phyloP scores from a whole-genome alignment of 2,888 invertebrate species.

The Drosophila parthenogenetica region DNA sequence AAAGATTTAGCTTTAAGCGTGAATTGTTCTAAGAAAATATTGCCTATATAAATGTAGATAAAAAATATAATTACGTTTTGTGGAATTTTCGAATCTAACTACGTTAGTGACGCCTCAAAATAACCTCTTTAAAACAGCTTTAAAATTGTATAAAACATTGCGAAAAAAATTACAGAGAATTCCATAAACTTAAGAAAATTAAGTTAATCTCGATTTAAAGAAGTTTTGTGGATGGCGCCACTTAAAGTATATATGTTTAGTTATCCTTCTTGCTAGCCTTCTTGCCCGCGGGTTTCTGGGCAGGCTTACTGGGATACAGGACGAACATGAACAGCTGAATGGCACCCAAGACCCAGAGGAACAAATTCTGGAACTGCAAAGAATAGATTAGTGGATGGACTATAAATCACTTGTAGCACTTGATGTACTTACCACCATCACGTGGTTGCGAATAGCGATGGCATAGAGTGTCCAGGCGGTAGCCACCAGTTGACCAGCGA shows the following conservation, averaged over 20 bases:
- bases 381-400: constrained; percentile 63
- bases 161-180: constrained; percentile 5
- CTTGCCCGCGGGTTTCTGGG: constrained; percentile 54
- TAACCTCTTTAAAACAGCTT: neutral
- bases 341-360: constrained; percentile 87
- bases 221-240: constrained; percentile 29
- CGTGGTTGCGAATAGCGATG: constrained; percentile 80
- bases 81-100: constrained; percentile 28
- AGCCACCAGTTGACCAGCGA: constrained; percentile 91
- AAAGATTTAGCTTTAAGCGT: constrained; percentile 38
- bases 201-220: neutral
- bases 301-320: constrained; percentile 88
- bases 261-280: constrained; percentile 75
- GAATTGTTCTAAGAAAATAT: constrained; percentile 51
- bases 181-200: neutral
- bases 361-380: constrained; percentile 90
- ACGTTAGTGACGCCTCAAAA: constrained; percentile 12
- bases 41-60: constrained; percentile 36
- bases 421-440: constrained; percentile 77
- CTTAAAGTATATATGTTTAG: constrained; percentile 41
- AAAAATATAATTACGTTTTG: constrained; percentile 47
- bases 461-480: constrained; percentile 83
- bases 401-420: neutral
- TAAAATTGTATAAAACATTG: neutral
- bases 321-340: constrained; percentile 89